Evolutionary conservation across 2,888 invertebrate species (phyloP), one percentile per base, ranked within the genome.

Genomic region (Hypsopygia costalis): DNA sequence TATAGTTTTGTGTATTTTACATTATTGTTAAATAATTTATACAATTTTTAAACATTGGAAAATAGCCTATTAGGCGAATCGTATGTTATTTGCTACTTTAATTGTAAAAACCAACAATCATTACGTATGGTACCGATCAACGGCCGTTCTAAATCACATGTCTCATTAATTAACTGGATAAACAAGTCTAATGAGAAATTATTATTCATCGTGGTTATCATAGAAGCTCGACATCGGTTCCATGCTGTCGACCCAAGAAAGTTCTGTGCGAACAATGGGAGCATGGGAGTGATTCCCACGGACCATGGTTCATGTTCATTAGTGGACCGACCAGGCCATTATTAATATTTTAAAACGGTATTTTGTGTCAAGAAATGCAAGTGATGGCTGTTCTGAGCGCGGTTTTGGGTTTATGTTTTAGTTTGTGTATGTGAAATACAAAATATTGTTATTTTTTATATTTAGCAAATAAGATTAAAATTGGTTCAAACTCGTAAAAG

Each of bases 311-410:
- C 62, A n/a, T 9, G 65, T 78, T 80, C 81, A 76, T 81, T 81
- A 81, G 79, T 72, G 76, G 68, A 66, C 68, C 59, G n/a, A n/a
- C n/a, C 62, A 65, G 62, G 68, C 68, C 69, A 69, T 78, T 83
- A 83, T 82, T 85, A 81, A 82, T 85, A 85, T 81, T 79, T 77
- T 70, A 69, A 71, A 83, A 83, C 85, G 82, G 83, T 82, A 82
- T 70, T 71, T 64, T 67, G 64, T 72, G 70, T 67, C 58, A 46
- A 46, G 49, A 43, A 46, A 49, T 48, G 49, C 49, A 49, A 47
- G 45, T 45, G 25, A 25, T 25, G 25, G 25, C 25, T 6, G 5
- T 25, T 1, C 5, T 6, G 5, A 25, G 8, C 25, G 25, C 25
- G 1, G 8, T 25, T 7, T 25, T 25, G 25, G 25, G 8, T 25